phyloP scores from a whole-genome alignment of 1,140 invertebrate species.

The Lethrus apterus region DNA sequence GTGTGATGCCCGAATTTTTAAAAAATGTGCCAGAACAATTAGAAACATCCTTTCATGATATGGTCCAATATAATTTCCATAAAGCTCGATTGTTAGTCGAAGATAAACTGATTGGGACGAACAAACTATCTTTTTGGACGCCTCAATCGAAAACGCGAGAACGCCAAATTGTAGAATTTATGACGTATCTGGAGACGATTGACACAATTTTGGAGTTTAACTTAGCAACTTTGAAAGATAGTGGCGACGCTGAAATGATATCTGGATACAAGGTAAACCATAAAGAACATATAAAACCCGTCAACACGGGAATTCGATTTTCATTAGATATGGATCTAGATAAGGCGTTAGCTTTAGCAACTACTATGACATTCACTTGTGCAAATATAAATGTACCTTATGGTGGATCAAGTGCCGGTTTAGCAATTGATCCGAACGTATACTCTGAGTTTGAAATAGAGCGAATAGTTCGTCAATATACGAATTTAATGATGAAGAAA shows the following conservation, averaged over 20 bases:
- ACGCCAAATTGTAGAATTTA: background rate
- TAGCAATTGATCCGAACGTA: conserved; percentile 1
- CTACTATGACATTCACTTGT: background rate
- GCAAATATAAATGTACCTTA: conserved; percentile 1
- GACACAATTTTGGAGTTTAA: conserved; percentile 5
- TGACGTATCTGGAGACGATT: background rate
- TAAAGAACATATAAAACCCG: background rate
- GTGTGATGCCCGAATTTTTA: conserved; percentile 1
- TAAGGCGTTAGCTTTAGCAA: conserved; percentile 6
- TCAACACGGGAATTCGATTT: background rate
- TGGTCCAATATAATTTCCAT: conserved; percentile 8
- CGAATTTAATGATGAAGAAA: background rate
- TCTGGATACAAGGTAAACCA: conserved; percentile 3
- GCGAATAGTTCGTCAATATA: background rate
- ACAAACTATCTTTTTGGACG: background rate
- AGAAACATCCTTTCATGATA: conserved; percentile 4
- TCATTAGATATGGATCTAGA: background rate
- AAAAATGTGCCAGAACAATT: background rate
- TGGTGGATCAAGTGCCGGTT: conserved; percentile 4
- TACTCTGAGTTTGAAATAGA: conserved; percentile 1
- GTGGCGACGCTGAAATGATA: background rate
- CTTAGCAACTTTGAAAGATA: conserved; percentile 5
- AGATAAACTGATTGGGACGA: conserved; percentile 4
- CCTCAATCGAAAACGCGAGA: background rate
- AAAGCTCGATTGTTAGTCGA: conserved; percentile 9